Conservation (phyloP, 2,797 vertebrate species). For the Karalla daura region DNA sequence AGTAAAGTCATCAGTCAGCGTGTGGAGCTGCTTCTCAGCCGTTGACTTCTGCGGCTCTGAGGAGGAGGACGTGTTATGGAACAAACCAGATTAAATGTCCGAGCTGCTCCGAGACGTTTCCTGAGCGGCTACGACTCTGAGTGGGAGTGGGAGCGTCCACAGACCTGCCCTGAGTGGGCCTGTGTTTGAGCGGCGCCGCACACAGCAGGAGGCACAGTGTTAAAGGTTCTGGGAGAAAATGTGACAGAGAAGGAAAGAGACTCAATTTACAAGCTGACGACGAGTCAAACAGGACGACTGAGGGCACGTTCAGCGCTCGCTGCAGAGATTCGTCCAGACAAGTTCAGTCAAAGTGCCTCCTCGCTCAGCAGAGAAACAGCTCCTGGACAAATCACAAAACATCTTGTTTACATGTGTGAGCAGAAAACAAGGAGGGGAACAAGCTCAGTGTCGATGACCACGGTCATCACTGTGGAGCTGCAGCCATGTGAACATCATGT, state of each 20-base stretch:
- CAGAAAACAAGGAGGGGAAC: too few species aligned
- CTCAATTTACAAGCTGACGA: neutral
- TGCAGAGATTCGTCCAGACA: neutral
- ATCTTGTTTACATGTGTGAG: neutral
- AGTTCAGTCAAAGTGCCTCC: slow-evolving; percentile 28
- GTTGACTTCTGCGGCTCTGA: slow-evolving; percentile 58
- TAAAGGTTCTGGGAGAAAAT: slow-evolving; percentile 18
- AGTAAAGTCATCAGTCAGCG: slow-evolving; percentile 48
- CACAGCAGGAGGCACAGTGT: slow-evolving; percentile 10
- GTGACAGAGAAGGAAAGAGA: slow-evolving; percentile 5
- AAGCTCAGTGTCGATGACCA: too few species aligned
- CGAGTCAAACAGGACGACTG: slow-evolving; percentile 17
- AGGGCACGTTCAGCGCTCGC: neutral
- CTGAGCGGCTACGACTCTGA: slow-evolving; percentile 3
- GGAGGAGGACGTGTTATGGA: slow-evolving; percentile 60
- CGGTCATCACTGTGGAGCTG: too few species aligned
- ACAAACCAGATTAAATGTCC: slow-evolving; percentile 59
- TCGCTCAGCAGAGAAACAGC: slow-evolving; percentile 12
- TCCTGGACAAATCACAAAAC: neutral
- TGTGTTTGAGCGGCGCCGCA: slow-evolving; percentile 49
- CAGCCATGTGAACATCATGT: too few species aligned
- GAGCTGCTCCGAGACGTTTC: slow-evolving; percentile 48
- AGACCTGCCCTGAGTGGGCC: slow-evolving; percentile 70
- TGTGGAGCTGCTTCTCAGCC: slow-evolving; percentile 25
- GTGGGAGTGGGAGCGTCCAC: too few species aligned